Evolutionary conservation across 2,888 invertebrate genomes (phyloP), one percentile per base, ranked within the genome.

Genomic region (Ferrisia virgata): DNA sequence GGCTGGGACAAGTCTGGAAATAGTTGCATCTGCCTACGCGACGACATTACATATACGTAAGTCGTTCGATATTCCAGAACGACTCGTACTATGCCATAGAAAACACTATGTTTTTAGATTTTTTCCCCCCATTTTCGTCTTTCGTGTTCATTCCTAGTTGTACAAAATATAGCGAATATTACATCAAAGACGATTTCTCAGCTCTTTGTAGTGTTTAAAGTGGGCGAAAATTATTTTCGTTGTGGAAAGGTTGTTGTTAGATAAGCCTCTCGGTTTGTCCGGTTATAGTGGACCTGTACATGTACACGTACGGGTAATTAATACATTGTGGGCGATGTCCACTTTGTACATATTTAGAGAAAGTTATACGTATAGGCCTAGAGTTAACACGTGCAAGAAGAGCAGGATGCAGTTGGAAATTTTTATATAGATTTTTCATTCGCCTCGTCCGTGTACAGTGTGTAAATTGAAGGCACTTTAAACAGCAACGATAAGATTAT

Each of bases 1-100:
- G 64, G 28, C 64, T 64, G 64, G 28, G 64, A 64, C 64, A 5
- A 64, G 28, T 64, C 64, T 64, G 64, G 64, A 64, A 64, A 64
- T 64, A 64, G 64, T 64, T 64, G 64, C 64, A 53, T 53, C 53
- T 53, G 64, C 64, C 64, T 64, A 64, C 64, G 64, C 64, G 64
- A 15, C 64, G 64, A 28, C 53, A 53, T 22, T 5, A 47, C 47
- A 47, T 47, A 40, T 40, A 11, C 5, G 2, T 15, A 53, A 64
- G 25, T 64, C 64, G 64, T 64, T 64, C 64, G 64, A 64, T 64
- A 64, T 31, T 64, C 64, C 64, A 64, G 64, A 53, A 53, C 64
- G 64, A 31, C 25, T 28, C 11, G 1, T 18, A 5, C 8, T 2
- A 9, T 53, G n/a, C n/a, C n/a, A 22, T 53, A 53, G 22, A 22